phyloP scores from a whole-genome alignment of 2,113 vertebrate genomes.

The Lophochroa leadbeateri region DNA sequence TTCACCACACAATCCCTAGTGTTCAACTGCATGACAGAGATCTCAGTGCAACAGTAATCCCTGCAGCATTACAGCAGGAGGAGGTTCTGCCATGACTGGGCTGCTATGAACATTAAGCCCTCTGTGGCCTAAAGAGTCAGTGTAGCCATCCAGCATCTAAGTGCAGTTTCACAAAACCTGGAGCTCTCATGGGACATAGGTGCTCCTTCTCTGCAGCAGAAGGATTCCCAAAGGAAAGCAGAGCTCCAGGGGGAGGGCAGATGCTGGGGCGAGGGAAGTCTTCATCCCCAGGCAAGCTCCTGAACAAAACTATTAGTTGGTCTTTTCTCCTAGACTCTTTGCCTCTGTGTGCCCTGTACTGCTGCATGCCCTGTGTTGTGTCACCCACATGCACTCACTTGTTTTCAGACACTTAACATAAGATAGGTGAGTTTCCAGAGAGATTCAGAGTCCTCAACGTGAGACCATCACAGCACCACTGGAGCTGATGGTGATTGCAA shows the following conservation, averaged over 20 bases:
- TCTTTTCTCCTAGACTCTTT: neutral
- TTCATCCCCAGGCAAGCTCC: neutral
- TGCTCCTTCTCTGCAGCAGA: neutral
- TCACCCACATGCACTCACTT: neutral
- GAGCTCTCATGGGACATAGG: neutral
- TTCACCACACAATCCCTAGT: neutral
- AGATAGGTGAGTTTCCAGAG: neutral
- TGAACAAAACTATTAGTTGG: neutral
- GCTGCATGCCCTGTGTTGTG: neutral
- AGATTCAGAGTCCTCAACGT: neutral
- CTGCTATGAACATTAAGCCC: neutral
- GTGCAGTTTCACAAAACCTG: neutral
- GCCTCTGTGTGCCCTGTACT: neutral
- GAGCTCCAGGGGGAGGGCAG: neutral
- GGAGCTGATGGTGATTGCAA: neutral
- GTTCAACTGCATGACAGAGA: fast-evolving
- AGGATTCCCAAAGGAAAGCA: neutral
- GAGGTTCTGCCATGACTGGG: neutral
- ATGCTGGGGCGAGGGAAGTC: neutral
- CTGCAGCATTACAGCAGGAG: neutral
- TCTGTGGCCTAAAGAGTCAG: neutral
- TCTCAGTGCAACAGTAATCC: neutral
- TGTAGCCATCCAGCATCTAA: neutral
- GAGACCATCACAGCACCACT: neutral
- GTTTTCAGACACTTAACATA: neutral